These are phyloP conservation scores for Melinopterus prodromus DNA, from an alignment of 2,888 invertebrate genomes.

Conservation along the genomic window DNA sequence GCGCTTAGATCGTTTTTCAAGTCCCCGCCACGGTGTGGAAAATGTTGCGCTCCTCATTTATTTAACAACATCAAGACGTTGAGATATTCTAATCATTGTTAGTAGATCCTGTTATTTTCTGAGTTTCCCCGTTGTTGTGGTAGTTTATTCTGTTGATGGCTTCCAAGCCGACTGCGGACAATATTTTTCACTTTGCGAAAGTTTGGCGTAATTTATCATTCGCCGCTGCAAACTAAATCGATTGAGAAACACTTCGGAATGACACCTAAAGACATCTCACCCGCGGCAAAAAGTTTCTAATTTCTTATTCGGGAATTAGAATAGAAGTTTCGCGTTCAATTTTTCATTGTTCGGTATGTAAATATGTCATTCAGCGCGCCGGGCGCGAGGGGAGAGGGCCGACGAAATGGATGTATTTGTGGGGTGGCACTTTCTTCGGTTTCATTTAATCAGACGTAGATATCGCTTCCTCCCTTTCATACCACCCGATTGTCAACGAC, in stretches of 20 bases:
- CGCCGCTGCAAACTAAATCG: constrained; percentile 43
- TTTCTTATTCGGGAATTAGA: constrained; percentile 12
- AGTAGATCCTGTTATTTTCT: no score
- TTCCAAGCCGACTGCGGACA: constrained; percentile 33
- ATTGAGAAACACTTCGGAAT: constrained; percentile 38
- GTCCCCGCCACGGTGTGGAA: no score
- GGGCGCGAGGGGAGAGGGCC: neutral
- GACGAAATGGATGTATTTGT: neutral
- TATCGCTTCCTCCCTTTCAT: neutral
- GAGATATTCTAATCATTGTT: no score
- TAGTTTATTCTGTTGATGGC: neutral
- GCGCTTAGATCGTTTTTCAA: no score
- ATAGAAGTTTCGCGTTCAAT: constrained; percentile 4
- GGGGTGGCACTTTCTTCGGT: neutral
- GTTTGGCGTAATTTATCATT: constrained; percentile 47
- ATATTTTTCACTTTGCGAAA: constrained; percentile 48
- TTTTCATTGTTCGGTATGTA: constrained; percentile 4
- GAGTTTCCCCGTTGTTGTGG: neutral
- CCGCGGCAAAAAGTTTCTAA: constrained; percentile 21
- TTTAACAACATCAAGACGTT: no score
- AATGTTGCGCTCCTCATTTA: no score
- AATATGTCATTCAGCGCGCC: neutral
- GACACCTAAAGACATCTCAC: constrained; percentile 31
- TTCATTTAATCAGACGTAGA: neutral
- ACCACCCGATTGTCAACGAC: neutral